phyloP scores from a whole-genome alignment of 2,797 vertebrate species.

The Erethizon dorsatum region DNA sequence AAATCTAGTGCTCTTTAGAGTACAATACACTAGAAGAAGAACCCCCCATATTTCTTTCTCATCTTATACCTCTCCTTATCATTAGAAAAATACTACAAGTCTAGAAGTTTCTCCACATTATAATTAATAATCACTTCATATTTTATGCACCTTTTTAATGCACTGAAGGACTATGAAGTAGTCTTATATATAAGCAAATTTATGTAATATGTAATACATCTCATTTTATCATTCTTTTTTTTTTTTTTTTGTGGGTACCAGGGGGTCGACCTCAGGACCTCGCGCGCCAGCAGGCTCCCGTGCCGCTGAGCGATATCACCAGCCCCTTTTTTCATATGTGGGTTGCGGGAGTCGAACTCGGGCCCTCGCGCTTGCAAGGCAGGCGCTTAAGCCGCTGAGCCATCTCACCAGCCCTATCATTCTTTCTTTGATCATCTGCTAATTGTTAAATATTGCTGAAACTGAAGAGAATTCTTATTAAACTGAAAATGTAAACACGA shows the following conservation, averaged over 20 bases:
- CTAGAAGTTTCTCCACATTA: slow-evolving; percentile 1
- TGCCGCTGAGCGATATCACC: too few relatives aligned
- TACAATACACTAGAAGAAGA: too few relatives aligned
- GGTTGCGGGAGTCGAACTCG: too few relatives aligned
- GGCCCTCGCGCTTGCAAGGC: too few relatives aligned
- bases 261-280: too few relatives aligned
- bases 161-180: not conserved
- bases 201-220: not conserved
- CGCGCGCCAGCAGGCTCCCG: too few relatives aligned
- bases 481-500: not conserved
- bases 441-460: not conserved
- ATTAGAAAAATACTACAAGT: not conserved
- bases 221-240: not conserved
- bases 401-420: too few relatives aligned
- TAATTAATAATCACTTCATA: not conserved
- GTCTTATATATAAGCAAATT: not conserved
- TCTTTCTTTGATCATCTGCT: not conserved
- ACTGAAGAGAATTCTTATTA: not conserved
- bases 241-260: too few relatives aligned
- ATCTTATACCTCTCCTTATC: not conserved
- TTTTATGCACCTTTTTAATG: not conserved
- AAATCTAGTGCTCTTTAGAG: not conserved
- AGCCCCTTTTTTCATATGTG: too few relatives aligned
- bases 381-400: too few relatives aligned
- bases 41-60: not conserved